Evolutionary conservation across 1,140 invertebrate species (phyloP).

Genomic region (Ostrea denselamellosa): DNA sequence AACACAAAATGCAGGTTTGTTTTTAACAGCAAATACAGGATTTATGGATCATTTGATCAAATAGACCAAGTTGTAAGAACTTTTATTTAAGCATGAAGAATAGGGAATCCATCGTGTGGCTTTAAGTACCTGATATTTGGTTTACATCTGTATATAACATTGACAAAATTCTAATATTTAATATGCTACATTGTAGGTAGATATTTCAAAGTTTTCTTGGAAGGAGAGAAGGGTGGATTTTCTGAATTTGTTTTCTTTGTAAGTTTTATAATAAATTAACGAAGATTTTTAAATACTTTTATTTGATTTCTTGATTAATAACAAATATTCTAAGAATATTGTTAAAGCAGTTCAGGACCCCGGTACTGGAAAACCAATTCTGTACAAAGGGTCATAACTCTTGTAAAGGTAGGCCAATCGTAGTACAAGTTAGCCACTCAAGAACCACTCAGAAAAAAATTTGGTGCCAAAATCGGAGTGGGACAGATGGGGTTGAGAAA

Average conservation of each 20-base stretch:
- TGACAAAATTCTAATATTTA: neutral
- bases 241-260: neutral
- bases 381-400: too few relatives aligned
- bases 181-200: neutral
- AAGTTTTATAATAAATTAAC: neutral
- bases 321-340: too few relatives aligned
- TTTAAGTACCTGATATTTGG: neutral
- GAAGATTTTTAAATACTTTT: neutral
- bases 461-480: too few relatives aligned
- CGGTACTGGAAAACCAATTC: too few relatives aligned
- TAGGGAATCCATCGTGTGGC: too few relatives aligned
- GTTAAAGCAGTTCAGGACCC: too few relatives aligned
- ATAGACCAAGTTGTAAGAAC: neutral
- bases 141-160: neutral
- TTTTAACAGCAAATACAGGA: neutral
- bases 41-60: neutral
- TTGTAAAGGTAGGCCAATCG: too few relatives aligned
- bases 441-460: too few relatives aligned
- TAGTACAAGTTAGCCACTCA: too few relatives aligned
- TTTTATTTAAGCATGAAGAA: too few relatives aligned
- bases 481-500: too few relatives aligned
- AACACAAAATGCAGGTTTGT: conserved; percentile 56
- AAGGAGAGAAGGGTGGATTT: neutral
- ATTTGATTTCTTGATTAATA: too few relatives aligned
- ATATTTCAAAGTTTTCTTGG: conserved; percentile 16